Evolutionary conservation across 2,888 invertebrate genomes (phyloP), one percentile per base, ranked within the genome.

Genomic region (Disparrhopalites patrizii): DNA sequence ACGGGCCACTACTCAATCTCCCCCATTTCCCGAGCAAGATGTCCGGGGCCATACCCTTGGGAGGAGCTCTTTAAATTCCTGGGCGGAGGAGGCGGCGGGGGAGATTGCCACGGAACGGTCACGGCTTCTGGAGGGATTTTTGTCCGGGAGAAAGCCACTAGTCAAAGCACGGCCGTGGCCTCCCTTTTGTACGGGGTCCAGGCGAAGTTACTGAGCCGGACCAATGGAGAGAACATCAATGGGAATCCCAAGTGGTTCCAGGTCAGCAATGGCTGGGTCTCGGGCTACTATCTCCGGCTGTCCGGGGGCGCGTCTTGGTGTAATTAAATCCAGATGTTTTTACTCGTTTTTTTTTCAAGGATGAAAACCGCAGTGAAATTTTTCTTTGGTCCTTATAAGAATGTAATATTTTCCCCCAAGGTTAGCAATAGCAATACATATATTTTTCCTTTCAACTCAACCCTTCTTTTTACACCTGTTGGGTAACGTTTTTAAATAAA

Each of bases 31-130:
- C 47, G 69, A 13, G 71, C 63, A 62, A 27, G 68, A 23, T 72
- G 72, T 50, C 72, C 72, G 27, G 72, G 72, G 0, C 72, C 72
- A 0, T 72, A 65, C 52, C 72, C 72, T 36, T 72, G 70, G 70
- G 66, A 62, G 3, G 68, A 68, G 23, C 38, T 71, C 15, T 71
- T 62, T 28, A 51, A 50, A 15, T 65, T 65, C n/a, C 47, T 65
- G 27, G 50, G 31, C 5, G 66, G 62, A 4, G 25, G 27, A 3
- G 36, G 51, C 2, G 28, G 23, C 0, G 63, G 31, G 2, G 52
- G 36, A 0, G 27, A 23, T 15, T 70, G 70, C 54, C 65, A 28
- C 25, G 70, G 70, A 30, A 68, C 68, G 2, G 68, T 68, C 0
- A 43, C 62, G 0, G 66, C 68, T 3, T 50, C 33, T 20, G 65